A percentile compares a stretch with the other conserved stretches of the same genome.
These are phyloP conservation scores for Rhyacichthys aspro DNA, from an alignment of 2,797 vertebrate species.

Conservation along the genomic window DNA sequence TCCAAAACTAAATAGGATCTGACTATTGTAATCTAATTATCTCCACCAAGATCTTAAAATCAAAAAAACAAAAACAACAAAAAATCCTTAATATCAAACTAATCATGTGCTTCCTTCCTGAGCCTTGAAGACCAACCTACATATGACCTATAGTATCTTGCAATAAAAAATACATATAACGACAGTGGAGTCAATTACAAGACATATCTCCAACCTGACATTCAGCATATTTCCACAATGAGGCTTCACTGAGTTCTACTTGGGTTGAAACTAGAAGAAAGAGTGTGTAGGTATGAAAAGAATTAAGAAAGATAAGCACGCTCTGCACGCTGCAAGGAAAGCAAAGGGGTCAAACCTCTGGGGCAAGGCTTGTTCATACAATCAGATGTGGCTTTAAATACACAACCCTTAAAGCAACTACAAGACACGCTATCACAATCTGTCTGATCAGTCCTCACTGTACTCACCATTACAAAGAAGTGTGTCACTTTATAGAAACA, in stretches of 20 bases:
- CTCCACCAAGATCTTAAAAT: too few species aligned
- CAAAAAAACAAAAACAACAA: too few species aligned
- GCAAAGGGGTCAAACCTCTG: too few species aligned
- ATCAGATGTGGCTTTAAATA: conserved; percentile 5
- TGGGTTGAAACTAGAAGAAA: not conserved
- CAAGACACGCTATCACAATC: not conserved
- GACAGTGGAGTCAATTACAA: conserved; percentile 24
- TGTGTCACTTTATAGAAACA: too few species aligned
- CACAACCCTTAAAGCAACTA: not conserved
- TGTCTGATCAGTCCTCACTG: too few species aligned
- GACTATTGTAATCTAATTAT: too few species aligned
- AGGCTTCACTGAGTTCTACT: conserved; percentile 18
- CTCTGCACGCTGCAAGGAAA: conserved; percentile 12
- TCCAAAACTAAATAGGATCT: too few species aligned
- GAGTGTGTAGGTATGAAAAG: conserved; percentile 39
- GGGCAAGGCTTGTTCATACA: not conserved
- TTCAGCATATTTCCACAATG: conserved; percentile 27
- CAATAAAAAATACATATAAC: conserved; percentile 19
- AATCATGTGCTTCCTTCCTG: too few species aligned
- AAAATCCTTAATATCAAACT: too few species aligned
- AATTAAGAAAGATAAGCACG: conserved; percentile 21
- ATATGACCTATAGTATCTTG: conserved; percentile 23
- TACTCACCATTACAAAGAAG: too few species aligned
- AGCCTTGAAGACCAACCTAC: too few species aligned
- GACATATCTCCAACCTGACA: conserved; percentile 31